Evolutionary conservation across 1,140 invertebrate genomes (phyloP), one percentile per base, ranked within the genome.

Genomic region (Sitophilus oryzae): DNA sequence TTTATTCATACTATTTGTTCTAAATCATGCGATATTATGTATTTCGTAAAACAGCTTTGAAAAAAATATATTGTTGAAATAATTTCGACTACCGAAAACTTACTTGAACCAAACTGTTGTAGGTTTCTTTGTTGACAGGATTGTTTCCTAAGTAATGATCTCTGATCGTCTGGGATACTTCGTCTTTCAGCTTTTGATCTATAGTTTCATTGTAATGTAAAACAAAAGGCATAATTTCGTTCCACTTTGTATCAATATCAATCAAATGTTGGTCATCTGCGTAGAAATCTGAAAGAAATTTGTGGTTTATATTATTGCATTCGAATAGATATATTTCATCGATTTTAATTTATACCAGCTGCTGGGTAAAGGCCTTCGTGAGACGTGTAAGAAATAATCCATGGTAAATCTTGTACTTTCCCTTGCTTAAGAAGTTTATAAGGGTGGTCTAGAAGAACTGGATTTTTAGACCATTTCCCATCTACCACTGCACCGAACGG

Each of bases 401-500:
- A 71, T 9, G 74, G 74, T 6, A 73, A 40, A 50, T 75, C 63
- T 6, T 62, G 37, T 8, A 71, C 58, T 21, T 51, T 18, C 44
- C 73, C 71, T 36, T 71, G 68, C 6, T 73, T 69, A 11, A 82
- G 69, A 34, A 77, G 69, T 0, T 71, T 66, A 18, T 72, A 68
- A 0, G 83, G 79, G 34, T 74, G 67, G 25, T 76, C 65, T 0
- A 78, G 77, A 4, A 85, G 68, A 62, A 84, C 80, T 1, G 79
- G 75, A 25, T 75, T 66, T 36, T 71, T 69, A 1, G 65, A 20
- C 47, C 59, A 66, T 54, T 52, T 52, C 38, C 70, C 71, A 47
- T 54, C 52, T 0, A 71, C 63, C 10, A 70, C 67, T 6, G 66
- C 54, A 10, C 66, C 69, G 49, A 71, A 69, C 19, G 68, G 68